phyloP scores from a whole-genome alignment of 2,888 invertebrate species.

The Drosophila nigricruria region DNA sequence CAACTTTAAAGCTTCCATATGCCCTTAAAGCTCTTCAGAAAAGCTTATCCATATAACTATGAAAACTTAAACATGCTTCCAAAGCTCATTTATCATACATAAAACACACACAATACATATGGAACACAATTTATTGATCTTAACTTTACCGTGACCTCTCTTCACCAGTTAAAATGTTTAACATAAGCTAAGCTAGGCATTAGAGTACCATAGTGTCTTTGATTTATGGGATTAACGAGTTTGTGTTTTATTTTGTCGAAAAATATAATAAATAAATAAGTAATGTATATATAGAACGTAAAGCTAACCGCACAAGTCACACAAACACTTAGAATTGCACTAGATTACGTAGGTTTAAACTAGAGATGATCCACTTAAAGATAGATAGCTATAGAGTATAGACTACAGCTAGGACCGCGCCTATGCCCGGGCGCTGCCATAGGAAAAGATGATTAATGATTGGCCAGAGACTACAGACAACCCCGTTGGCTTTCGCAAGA shows the following conservation, averaged over 20 bases:
- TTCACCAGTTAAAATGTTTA: conserved; percentile 3
- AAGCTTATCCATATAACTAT: not conserved
- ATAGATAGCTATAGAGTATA: conserved; percentile 26
- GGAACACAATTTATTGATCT: conserved; percentile 8
- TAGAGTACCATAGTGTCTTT: not conserved
- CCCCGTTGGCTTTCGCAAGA: conserved; percentile 64
- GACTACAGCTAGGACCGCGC: conserved; percentile 56
- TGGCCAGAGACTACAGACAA: conserved; percentile 66
- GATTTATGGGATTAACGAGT: not conserved
- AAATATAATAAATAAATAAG: conserved; percentile 61
- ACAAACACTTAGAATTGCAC: conserved; percentile 43
- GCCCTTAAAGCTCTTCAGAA: not conserved
- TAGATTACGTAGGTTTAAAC: conserved; percentile 48
- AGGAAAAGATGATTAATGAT: conserved; percentile 49
- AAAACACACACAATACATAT: not conserved
- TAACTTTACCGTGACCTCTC: conserved; percentile 8
- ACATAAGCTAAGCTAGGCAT: not conserved
- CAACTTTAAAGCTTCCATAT: not conserved
- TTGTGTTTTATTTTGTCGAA: conserved; percentile 48
- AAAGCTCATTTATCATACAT: not conserved
- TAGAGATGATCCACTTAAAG: conserved; percentile 55
- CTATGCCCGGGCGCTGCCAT: conserved; percentile 38
- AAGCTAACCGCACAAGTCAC: conserved; percentile 56
- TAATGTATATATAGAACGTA: conserved; percentile 32
- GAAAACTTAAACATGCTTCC: not conserved